phyloP scores from a whole-genome alignment of 92 coral and sea anemone genomes.

The Palythoa grandiflora region DNA sequence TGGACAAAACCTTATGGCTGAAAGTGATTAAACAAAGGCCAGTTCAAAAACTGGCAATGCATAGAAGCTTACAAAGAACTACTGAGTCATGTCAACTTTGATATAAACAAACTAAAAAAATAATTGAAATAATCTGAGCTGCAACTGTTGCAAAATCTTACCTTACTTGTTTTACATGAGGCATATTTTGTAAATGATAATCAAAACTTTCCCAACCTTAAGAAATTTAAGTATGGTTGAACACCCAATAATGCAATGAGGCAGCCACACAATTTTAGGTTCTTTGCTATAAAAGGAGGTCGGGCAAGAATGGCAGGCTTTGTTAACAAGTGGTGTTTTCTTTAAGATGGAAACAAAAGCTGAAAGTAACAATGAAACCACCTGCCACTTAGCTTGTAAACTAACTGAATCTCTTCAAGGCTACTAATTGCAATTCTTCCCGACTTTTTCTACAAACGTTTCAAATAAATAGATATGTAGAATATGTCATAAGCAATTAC shows the following conservation, averaged over 20 bases:
- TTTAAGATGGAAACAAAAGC: conserved; percentile 14
- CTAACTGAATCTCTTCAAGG: conserved; percentile 9
- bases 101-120: not conserved
- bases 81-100: too few relatives aligned
- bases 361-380: conserved; percentile 16
- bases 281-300: not conserved
- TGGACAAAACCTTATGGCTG: not conserved
- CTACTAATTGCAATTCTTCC: not conserved
- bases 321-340: conserved; percentile 8
- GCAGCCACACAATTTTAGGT: not conserved
- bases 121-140: not conserved
- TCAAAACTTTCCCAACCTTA: not conserved
- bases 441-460: too few relatives aligned
- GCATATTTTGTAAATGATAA: conserved; percentile 6
- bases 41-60: not conserved
- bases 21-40: not conserved
- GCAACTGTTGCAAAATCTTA: conserved; percentile 32
- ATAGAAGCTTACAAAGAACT: not conserved
- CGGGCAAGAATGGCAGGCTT: not conserved
- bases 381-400: conserved; percentile 42
- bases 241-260: not conserved
- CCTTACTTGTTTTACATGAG: conserved; percentile 38
- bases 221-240: not conserved
- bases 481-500: too few relatives aligned
- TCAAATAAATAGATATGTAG: too few relatives aligned